phyloP scores from a whole-genome alignment of 2,888 invertebrate species.

The Nemurella pictetii region DNA sequence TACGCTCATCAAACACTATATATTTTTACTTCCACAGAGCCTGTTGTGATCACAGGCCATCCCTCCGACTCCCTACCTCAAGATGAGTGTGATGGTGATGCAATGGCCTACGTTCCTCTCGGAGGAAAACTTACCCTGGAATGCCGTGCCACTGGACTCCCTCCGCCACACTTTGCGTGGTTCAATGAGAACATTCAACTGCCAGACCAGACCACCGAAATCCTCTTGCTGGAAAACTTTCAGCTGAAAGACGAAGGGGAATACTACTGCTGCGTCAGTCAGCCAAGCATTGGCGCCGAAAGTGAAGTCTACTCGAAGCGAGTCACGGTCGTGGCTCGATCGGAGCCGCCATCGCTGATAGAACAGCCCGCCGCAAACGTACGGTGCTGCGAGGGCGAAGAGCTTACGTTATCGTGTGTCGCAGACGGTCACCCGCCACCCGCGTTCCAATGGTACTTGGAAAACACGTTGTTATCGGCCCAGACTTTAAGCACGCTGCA shows the following conservation, averaged over 20 bases:
- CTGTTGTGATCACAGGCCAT: constrained; percentile 47
- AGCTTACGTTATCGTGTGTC: constrained; percentile 38
- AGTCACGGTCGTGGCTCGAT: constrained; percentile 40
- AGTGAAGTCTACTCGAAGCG: constrained; percentile 39
- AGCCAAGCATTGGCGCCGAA: constrained; percentile 36
- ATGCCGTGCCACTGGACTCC: constrained; percentile 49
- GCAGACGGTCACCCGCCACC: constrained; percentile 43
- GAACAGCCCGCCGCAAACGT: constrained; percentile 40
- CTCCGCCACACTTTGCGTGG: constrained; percentile 49
- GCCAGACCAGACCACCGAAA: constrained; percentile 38
- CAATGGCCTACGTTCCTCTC: constrained; percentile 23
- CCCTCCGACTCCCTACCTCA: neutral
- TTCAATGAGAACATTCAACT: constrained; percentile 45
- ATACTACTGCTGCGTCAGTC: constrained; percentile 48
- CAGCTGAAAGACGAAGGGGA: constrained; percentile 46
- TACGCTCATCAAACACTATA: too few species aligned
- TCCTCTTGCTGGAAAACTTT: constrained; percentile 30
- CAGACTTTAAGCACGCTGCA: constrained; percentile 32
- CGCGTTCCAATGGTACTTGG: constrained; percentile 43
- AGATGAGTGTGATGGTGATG: constrained; percentile 31
- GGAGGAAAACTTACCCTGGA: constrained; percentile 44
- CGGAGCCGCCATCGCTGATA: constrained; percentile 41
- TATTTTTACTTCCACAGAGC: constrained; percentile 44
- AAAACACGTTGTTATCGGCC: neutral
- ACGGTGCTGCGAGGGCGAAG: constrained; percentile 37